A percentile compares a stretch with the other conserved stretches of the same genome.
Conservation (phyloP, 2,113 vertebrate genomes). For the Poeciliopsis turrubarensis region DNA sequence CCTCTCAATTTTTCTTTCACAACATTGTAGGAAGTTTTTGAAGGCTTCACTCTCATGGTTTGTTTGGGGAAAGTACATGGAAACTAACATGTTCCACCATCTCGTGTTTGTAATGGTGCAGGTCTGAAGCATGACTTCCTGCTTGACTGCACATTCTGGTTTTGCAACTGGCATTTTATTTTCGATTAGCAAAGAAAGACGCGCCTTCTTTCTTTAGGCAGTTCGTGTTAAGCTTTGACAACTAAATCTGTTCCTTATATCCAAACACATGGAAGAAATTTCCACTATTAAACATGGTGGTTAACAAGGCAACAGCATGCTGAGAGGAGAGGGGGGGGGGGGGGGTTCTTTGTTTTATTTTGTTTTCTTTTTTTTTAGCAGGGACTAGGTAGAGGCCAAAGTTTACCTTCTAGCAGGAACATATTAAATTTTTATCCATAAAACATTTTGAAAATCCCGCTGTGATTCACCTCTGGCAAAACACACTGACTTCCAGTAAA, state of each 20-base stretch:
- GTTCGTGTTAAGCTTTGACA: neutral
- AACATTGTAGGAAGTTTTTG: neutral
- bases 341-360: no score
- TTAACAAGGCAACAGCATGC: no score
- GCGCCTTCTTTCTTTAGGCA: neutral
- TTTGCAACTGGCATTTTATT: conserved; percentile 2
- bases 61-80: neutral
- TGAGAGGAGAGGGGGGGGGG: no score
- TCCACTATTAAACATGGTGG: no score
- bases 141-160: neutral
- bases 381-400: neutral
- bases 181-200: neutral
- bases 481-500: no score
- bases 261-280: neutral
- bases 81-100: neutral
- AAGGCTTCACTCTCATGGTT: neutral
- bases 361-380: no score
- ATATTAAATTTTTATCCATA: no score
- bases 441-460: no score
- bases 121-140: neutral
- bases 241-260: neutral
- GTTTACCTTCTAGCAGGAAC: neutral
- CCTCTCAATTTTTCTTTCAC: neutral
- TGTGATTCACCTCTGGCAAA: no score
- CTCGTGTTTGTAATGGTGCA: neutral